Base-by-base conservation (phyloP, 2,113 vertebrate species). In the Forbesichthys agassizii region DNA sequence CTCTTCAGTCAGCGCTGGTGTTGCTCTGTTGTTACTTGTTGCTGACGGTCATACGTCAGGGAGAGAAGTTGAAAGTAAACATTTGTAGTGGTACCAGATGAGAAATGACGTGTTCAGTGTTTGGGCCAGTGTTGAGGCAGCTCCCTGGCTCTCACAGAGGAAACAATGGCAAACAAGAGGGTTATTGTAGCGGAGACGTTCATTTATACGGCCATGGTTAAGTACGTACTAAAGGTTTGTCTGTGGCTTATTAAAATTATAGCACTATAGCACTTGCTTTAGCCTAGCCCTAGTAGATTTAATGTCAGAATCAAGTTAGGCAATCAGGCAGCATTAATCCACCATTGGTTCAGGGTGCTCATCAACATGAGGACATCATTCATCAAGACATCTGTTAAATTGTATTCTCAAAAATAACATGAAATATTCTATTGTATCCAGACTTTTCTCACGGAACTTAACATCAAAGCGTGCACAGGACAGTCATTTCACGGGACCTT, bases 61-160 rank as follows among this genome's bases (percentile, higher is more conserved):
- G 54, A 18, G 56, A 12, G 16, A 60, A 67, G 69, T 49, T 75
- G 49, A 75, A 76, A 75, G 73, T 59, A 74, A 81, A 78, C 68
- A 70, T 75, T 46, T 79, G 20, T 61, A 49, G 12, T 68, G 64
- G 66, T 68, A 74, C 33, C 81, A 87, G 86, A 86, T 77, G 68
- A 78, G 75, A 65, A 67, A 75, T 60, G 63, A 68, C 75, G 53
- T 66, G 64, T 75, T 78, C 33, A 72, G 67, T 48, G 59, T 74
- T 70, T 57, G 27, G 61, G 73, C 67, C 69, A 78, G 60, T 74
- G 63, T 8, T 55, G 66, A 66, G 71, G 64, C 77, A 72, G 68
- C 68, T 69, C 51, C 11, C 56, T 46, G 66, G 66, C 47, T 60
- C 57, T 63, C 66, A 48, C 18, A 78, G 59, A 78, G 54, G 42